Evolutionary conservation across 53 echinoderm and acorn worm genomes (phyloP), one percentile per base, ranked within the genome.

Genomic region (Zoroaster sp.): DNA sequence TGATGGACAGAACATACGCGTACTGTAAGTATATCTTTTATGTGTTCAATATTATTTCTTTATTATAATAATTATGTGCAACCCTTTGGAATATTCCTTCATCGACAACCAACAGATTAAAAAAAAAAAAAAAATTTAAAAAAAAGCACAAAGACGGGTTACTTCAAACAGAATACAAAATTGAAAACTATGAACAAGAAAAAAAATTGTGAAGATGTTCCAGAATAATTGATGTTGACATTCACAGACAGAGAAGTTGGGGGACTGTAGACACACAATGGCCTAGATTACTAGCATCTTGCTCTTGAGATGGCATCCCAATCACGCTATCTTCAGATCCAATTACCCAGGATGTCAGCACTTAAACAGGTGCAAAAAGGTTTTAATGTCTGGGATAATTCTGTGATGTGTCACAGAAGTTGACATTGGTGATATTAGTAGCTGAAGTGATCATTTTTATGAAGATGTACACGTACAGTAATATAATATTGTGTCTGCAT

Each of bases 331-430:
- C 85, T 71, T 46, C 85, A 85, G 85, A 85, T 85, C 72, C 85
- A 85, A 85, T 85, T 85, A 85, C 85, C 70, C 7, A 49, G 85
- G 70, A 85, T 71, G 85, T 85, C 85, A 85, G 85, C 85, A 72
- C 71, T 71, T 69, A 85, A 85, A 85, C 85, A 85, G 85, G 85
- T 85, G 85, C 85, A 85, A 85, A 85, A 85, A 85, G 85, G 85
- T 85, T 85, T 85, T 71, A 85, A 85, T 85, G 85, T 85, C 85
- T 21, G 72, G 70, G 71, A 85, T 85, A 70, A 85, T 85, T 85
- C 71, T 23, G 40, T 51, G 72, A 85, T 85, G 85, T 85, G 85
- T 85, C 85, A 85, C 70, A 69, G 44, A 85, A 85, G 46, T 70
- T 85, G 85, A 85, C 71, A 70, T 69, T 47, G 71, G 71, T 85